Evolutionary conservation across 2,113 vertebrate genomes (phyloP).

Genomic region (Protomyctophum bolini): DNA sequence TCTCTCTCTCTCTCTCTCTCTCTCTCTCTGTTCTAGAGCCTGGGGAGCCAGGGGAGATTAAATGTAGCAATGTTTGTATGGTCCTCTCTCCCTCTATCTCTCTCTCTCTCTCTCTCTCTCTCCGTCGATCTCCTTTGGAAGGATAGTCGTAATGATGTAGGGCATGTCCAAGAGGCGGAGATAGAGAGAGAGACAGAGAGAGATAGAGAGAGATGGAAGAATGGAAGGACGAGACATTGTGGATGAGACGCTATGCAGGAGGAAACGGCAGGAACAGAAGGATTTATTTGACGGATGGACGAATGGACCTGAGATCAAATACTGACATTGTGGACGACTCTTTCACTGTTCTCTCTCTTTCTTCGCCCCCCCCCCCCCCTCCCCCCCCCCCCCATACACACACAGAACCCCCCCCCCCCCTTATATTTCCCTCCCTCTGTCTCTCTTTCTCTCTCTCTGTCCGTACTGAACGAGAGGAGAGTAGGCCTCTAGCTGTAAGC

Average conservation of each 20-base stretch:
- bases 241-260: too few species aligned
- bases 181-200: conserved; percentile 24
- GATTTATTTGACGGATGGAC: neutral
- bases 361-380: conserved; percentile 8
- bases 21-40: conserved; percentile 85
- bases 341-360: conserved; percentile 50
- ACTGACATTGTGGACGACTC: conserved; percentile 52
- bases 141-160: conserved; percentile 73
- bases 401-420: too few species aligned
- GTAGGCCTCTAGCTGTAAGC: conserved; percentile 78
- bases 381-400: neutral
- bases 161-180: conserved; percentile 55
- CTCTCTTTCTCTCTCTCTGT: conserved; percentile 22
- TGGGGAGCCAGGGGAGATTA: conserved; percentile 93
- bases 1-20: conserved; percentile 71
- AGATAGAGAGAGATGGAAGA: neutral
- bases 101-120: conserved; percentile 24
- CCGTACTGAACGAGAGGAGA: conserved; percentile 66
- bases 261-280: conserved; percentile 4
- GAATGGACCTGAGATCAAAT: conserved; percentile 11
- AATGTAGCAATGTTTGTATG: conserved; percentile 90
- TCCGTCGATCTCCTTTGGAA: conserved; percentile 40
- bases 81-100: conserved; percentile 53
- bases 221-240: neutral
- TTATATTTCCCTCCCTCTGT: conserved; percentile 13